phyloP scores from a whole-genome alignment of 1,140 invertebrate genomes.

The Hypsibius dujardini region DNA sequence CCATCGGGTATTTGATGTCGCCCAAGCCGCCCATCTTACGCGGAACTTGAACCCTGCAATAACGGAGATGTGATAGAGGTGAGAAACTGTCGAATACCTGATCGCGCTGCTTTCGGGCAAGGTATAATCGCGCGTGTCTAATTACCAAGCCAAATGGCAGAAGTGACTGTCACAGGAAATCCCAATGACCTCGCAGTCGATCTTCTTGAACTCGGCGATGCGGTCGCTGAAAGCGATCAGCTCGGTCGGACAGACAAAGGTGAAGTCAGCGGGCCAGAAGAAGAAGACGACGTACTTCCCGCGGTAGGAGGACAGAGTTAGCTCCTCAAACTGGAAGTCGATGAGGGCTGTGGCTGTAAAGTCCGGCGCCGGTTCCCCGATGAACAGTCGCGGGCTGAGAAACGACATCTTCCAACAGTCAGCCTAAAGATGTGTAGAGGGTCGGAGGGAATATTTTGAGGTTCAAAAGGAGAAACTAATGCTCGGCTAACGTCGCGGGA shows the following conservation, averaged over 20 bases:
- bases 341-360: conserved; percentile 75
- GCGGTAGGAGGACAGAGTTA: conserved; percentile 64
- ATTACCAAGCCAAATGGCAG: conserved; percentile 66
- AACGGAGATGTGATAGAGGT: too few relatives aligned
- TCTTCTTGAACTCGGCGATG: conserved; percentile 52
- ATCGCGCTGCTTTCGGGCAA: too few relatives aligned
- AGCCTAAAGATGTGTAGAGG: too few relatives aligned
- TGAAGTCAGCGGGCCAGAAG: conserved; percentile 93
- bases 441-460: background rate
- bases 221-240: conserved; percentile 79
- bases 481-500: too few relatives aligned
- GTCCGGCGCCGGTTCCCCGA: conserved; percentile 54
- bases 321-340: conserved; percentile 73
- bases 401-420: background rate
- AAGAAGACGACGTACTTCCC: conserved; percentile 92
- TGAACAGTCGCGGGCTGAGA: background rate
- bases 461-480: too few relatives aligned
- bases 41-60: conserved; percentile 49
- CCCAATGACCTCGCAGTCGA: conserved; percentile 63
- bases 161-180: conserved; percentile 79
- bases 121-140: background rate
- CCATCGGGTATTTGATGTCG: conserved; percentile 79
- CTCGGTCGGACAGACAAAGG: conserved; percentile 89
- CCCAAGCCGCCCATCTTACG: conserved; percentile 89
- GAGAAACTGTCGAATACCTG: too few relatives aligned